These are phyloP conservation scores for Gnatocerus cornutus DNA, from an alignment of 2,888 invertebrate genomes.

Conservation along the genomic window DNA sequence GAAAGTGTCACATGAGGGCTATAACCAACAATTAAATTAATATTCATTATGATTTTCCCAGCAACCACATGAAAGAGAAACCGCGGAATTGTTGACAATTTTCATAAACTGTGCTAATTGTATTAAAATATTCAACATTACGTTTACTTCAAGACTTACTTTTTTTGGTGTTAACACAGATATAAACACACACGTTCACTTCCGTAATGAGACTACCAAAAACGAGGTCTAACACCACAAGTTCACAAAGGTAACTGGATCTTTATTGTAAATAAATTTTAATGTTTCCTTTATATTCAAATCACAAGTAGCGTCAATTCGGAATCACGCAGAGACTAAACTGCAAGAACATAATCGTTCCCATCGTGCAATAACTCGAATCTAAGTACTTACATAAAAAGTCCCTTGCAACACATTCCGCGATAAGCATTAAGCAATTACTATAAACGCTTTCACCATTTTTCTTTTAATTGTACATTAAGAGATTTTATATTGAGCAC, in stretches of 20 bases:
- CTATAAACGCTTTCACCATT: slow-evolving; percentile 18
- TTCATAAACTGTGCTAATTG: not conserved
- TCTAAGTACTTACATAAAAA: slow-evolving; percentile 4
- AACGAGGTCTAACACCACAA: slow-evolving; percentile 2
- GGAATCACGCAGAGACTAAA: not conserved
- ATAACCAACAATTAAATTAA: no score
- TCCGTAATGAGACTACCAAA: slow-evolving; percentile 10
- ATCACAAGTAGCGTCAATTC: not conserved
- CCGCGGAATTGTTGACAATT: no score
- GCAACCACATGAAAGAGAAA: no score
- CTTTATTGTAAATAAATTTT: slow-evolving; percentile 9
- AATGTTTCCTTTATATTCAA: not conserved
- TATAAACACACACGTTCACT: slow-evolving; percentile 20
- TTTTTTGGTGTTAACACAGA: no score
- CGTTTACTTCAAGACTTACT: not conserved
- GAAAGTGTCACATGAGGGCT: no score
- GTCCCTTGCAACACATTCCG: slow-evolving; percentile 1
- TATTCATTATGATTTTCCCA: no score
- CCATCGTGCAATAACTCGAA: not conserved
- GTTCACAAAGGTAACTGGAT: slow-evolving; percentile 18
- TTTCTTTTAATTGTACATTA: not conserved
- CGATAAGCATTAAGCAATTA: not conserved
- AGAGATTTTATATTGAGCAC: slow-evolving; percentile 4
- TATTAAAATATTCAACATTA: not conserved
- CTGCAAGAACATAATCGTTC: no score